Percentiles rank a stretch among this genome's conserved stretches.
Evolutionary conservation across 2,888 invertebrate genomes (phyloP).

Genomic region (Oxystoma pomonae): DNA sequence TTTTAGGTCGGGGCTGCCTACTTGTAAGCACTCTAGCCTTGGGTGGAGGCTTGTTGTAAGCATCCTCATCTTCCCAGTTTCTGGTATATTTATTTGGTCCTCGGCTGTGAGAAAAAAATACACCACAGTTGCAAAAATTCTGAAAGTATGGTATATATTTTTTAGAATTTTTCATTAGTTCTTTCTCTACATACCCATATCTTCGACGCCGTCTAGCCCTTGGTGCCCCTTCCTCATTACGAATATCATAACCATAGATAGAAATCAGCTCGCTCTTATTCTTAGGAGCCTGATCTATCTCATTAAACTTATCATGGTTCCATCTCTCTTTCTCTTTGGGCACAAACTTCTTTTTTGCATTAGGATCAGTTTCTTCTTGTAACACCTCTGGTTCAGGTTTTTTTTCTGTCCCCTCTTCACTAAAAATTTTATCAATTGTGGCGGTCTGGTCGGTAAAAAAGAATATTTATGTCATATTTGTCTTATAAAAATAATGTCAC

Average conservation of each 20-base stretch:
- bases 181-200: conserved; percentile 64
- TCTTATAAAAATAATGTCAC: no score
- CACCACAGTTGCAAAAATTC: no score
- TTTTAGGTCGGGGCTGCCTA: conserved; percentile 28
- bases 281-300: conserved; percentile 81
- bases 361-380: conserved; percentile 36
- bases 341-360: conserved; percentile 46
- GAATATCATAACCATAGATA: conserved; percentile 91
- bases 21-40: conserved; percentile 2
- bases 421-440: no score
- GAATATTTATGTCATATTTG: no score
- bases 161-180: not conserved
- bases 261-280: conserved; percentile 77
- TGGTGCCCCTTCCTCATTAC: conserved; percentile 88
- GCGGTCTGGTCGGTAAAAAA: no score
- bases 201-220: conserved; percentile 78
- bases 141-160: no score
- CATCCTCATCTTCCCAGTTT: conserved; percentile 91
- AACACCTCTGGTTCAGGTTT: not conserved
- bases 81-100: conserved; percentile 90
- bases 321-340: conserved; percentile 47
- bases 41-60: conserved; percentile 60
- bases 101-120: conserved; percentile 59
- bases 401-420: not conserved
- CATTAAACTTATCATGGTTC: conserved; percentile 69